These are phyloP conservation scores for Limnephilus lunatus DNA, from an alignment of 2,888 invertebrate species.

Conservation along the genomic window DNA sequence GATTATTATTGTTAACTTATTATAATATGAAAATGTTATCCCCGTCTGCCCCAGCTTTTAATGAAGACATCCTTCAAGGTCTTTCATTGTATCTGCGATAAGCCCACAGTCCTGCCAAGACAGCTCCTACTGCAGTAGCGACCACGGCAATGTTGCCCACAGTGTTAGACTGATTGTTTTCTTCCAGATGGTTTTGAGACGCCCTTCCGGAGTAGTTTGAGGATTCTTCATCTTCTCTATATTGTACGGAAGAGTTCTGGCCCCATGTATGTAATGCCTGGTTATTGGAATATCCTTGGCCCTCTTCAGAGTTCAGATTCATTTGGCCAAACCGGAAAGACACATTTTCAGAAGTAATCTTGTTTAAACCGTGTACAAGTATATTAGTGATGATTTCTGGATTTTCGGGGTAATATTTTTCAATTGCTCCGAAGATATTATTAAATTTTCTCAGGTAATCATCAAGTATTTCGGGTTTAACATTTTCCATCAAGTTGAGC, in stretches of 20 bases:
- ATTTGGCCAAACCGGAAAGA: too few relatives aligned
- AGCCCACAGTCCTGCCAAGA: background rate
- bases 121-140: background rate
- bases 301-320: background rate
- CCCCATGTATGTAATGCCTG: background rate
- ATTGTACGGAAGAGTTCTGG: too few relatives aligned
- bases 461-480: background rate
- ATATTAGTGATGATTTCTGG: constrained; percentile 13
- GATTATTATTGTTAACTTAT: too few relatives aligned
- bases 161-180: background rate
- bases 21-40: too few relatives aligned
- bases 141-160: background rate
- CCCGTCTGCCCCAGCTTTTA: background rate
- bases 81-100: background rate
- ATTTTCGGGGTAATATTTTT: constrained; percentile 25
- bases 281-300: background rate
- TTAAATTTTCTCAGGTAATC: constrained; percentile 2
- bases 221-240: background rate
- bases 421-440: background rate
- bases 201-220: background rate
- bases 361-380: background rate
- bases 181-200: background rate
- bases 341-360: too few relatives aligned
- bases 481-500: constrained; percentile 27
- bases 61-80: background rate